Evolutionary conservation across 2,113 vertebrate genomes (phyloP).

Genomic region (Porphyrio hochstetteri): DNA sequence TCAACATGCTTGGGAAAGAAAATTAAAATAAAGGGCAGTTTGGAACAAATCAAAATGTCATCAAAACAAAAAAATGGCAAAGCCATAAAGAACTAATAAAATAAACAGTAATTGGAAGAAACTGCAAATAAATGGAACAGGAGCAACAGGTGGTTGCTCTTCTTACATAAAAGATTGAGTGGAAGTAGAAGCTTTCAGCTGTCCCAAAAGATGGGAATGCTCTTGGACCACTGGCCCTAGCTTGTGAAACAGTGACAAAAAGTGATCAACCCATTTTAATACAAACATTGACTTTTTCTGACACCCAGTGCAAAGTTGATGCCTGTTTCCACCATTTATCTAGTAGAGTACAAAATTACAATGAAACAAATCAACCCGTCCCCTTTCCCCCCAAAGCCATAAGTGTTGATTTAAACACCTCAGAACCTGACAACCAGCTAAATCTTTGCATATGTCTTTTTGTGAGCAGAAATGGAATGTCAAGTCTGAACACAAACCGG

Average conservation of each 20-base stretch:
- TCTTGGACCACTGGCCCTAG: background rate
- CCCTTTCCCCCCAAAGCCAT: background rate
- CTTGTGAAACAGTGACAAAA: background rate
- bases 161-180: background rate
- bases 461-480: background rate
- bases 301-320: background rate
- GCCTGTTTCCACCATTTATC: background rate
- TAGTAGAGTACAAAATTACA: background rate
- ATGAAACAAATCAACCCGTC: background rate
- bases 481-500: too few species aligned
- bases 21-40: constrained; percentile 38
- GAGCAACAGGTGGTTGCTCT: background rate
- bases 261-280: background rate
- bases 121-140: constrained; percentile 6
- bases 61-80: constrained; percentile 3
- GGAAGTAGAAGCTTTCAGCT: background rate
- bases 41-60: constrained; percentile 46
- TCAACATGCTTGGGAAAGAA: constrained; percentile 12
- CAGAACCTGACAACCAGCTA: background rate
- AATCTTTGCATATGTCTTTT: background rate
- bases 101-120: constrained; percentile 19
- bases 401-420: background rate
- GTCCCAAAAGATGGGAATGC: background rate
- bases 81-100: constrained; percentile 31
- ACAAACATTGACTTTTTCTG: background rate